phyloP scores from a whole-genome alignment of 2,888 invertebrate species.

The Malachius bipustulatus region DNA sequence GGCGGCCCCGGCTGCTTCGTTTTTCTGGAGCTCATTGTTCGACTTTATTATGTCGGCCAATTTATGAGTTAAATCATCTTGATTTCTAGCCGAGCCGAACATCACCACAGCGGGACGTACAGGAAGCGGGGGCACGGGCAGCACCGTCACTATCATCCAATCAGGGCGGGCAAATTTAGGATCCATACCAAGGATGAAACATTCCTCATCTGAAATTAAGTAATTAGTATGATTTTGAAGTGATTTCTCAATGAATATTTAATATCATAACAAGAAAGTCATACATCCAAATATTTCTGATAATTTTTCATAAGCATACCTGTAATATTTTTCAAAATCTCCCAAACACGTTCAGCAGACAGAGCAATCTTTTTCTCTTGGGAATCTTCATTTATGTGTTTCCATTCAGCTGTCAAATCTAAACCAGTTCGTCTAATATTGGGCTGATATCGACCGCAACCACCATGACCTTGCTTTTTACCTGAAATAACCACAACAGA shows the following conservation, averaged over 20 bases:
- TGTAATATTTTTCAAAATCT: slow-evolving; percentile 88
- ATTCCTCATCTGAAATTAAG: slow-evolving; percentile 71
- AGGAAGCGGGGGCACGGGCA: slow-evolving; percentile 93
- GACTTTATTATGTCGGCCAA: slow-evolving; percentile 96
- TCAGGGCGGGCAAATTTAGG: slow-evolving; percentile 95
- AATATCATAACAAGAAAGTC: no score
- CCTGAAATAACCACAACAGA: slow-evolving; percentile 18
- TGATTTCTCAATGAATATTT: no score
- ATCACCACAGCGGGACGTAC: slow-evolving; percentile 98
- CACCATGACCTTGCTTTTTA: slow-evolving; percentile 71
- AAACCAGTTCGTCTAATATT: slow-evolving; percentile 79
- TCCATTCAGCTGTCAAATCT: slow-evolving; percentile 97
- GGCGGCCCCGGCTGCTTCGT: slow-evolving; percentile 94
- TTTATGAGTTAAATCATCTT: slow-evolving; percentile 99
- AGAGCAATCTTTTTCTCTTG: slow-evolving; percentile 92
- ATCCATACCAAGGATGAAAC: slow-evolving; percentile 89
- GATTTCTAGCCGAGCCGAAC: slow-evolving; percentile 97
- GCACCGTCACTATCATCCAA: slow-evolving; percentile 97
- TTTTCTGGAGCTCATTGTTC: slow-evolving; percentile 89
- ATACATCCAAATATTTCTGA: no score
- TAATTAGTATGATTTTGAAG: no score
- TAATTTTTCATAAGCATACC: no score
- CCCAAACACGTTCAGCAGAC: slow-evolving; percentile 93
- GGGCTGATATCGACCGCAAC: slow-evolving; percentile 97
- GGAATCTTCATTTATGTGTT: slow-evolving; percentile 94